Evolutionary conservation across 2,888 invertebrate genomes (phyloP).

Genomic region (Drosophila longiperda): DNA sequence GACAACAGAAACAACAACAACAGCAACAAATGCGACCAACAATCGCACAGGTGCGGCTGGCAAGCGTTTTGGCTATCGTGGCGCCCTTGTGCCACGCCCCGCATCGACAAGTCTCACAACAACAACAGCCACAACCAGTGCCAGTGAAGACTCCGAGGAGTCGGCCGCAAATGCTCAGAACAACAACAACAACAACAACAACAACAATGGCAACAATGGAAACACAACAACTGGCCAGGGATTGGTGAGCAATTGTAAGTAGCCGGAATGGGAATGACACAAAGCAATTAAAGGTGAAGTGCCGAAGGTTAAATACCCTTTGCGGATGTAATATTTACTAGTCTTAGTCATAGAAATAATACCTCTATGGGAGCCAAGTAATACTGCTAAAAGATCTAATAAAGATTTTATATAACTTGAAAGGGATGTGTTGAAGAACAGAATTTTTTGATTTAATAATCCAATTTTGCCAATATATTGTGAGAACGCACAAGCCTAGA

Average conservation of each 20-base stretch:
- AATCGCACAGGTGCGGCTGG: slow-evolving; percentile 87
- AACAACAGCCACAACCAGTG: slow-evolving; percentile 16
- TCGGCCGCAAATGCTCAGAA: slow-evolving; percentile 70
- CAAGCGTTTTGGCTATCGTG: slow-evolving; percentile 92
- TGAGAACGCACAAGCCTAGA: background rate
- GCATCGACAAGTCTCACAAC: slow-evolving; percentile 86
- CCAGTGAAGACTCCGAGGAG: slow-evolving; percentile 54
- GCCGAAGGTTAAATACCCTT: slow-evolving; percentile 10
- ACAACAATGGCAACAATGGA: slow-evolving; percentile 16
- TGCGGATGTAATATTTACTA: background rate
- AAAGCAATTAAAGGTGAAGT: slow-evolving; percentile 1
- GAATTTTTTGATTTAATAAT: background rate
- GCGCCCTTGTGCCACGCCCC: slow-evolving; percentile 85
- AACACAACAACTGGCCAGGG: slow-evolving; percentile 31
- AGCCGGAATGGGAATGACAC: background rate
- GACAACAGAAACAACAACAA: slow-evolving; percentile 13
- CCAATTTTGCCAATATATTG: background rate
- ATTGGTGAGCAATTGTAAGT: slow-evolving; percentile 82
- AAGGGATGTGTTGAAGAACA: background rate
- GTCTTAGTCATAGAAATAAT: background rate
- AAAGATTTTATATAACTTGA: background rate
- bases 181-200: slow-evolving; percentile 22
- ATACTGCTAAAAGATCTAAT: background rate
- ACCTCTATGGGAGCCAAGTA: background rate
- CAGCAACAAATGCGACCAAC: slow-evolving; percentile 24